Evolutionary conservation across 2,797 vertebrate species (phyloP).

Genomic region (Euthynnus affinis): DNA sequence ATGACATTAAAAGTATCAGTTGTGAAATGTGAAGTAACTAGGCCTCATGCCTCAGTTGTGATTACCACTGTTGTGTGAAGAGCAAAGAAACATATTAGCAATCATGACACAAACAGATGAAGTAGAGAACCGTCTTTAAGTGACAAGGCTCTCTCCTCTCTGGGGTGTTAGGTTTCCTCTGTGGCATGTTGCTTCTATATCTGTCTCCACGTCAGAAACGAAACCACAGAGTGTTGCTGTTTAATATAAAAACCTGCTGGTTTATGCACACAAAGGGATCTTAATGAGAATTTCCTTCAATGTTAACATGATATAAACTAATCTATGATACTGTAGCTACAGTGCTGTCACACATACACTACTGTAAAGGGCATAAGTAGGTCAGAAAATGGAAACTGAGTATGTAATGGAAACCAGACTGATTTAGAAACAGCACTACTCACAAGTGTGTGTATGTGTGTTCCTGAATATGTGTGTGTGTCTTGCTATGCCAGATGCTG

Average conservation of each 20-base stretch:
- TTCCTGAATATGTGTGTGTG: conserved; percentile 17
- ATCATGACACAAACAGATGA: not conserved
- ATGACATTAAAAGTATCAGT: not conserved
- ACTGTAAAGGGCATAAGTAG: conserved; percentile 50
- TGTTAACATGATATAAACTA: conserved; percentile 3
- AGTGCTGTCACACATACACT: conserved; percentile 11
- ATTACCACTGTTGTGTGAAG: not conserved
- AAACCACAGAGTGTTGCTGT: conserved; percentile 51
- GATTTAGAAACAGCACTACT: conserved; percentile 70
- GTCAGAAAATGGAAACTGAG: conserved; percentile 57
- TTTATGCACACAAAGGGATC: not conserved
- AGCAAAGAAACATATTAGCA: not conserved
- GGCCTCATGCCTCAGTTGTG: not conserved
- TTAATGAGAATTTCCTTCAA: not conserved
- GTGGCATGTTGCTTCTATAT: conserved; percentile 74
- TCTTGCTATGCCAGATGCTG: conserved; percentile 87
- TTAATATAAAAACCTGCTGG: conserved; percentile 2
- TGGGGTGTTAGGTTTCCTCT: conserved; percentile 71
- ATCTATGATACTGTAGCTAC: conserved; percentile 10
- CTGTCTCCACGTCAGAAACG: conserved; percentile 66
- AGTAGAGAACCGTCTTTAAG: conserved; percentile 65
- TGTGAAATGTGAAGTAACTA: not conserved
- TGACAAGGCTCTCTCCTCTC: conserved; percentile 39
- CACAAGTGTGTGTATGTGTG: conserved; percentile 20
- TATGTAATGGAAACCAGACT: conserved; percentile 60